Evolutionary conservation across 2,113 vertebrate genomes (phyloP), one percentile per base, ranked within the genome.

Genomic region (Alexandromys fortis): DNA sequence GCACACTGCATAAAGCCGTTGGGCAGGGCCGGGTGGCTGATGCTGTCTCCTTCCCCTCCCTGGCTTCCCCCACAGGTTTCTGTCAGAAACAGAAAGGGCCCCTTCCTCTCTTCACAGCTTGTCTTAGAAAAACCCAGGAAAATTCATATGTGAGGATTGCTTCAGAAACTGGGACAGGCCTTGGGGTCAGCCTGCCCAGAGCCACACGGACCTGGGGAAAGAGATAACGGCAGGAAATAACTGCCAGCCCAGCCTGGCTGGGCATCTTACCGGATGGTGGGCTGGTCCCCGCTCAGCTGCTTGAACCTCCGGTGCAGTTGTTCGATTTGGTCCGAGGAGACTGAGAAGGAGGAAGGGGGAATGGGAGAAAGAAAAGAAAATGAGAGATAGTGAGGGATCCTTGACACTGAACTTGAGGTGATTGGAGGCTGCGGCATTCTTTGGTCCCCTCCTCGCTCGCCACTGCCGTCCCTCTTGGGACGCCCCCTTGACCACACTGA

Each of bases 321-420:
- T 96, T 98, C 98, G 1, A 99, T 99, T 98, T 99, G 99, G 3
- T 99, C 99, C 0, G 97, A 97, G 35, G 99, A 99, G 98, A 99
- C 99, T 99, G 68, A 6, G 0, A 0, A 55, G 55, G 17, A 6
- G 10, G 6, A 7, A 10, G 38, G 16, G n/a, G 14, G 26, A 30
- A 17, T 7, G n/a, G 4, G 30, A 45, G 90, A 33, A 11, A 33
- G 45, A 17, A 17, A 30, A 49, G 91, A 55, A 16, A 1, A 33
- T 55, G 78, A 61, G 10, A 61, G 21, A 42, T 87, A 76, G 33
- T 65, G 21, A 91, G 79, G 26, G 13, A 30, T 68, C 73, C n/a
- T 4, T 4, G 82, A 49, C 47, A 1, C 16, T 76, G 58, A 88
- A 5, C 76, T 11, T 0, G 7, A 13, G 49, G 42, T 35, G 3